phyloP scores from a whole-genome alignment of 2,797 vertebrate species.

The Zalophus californianus region DNA sequence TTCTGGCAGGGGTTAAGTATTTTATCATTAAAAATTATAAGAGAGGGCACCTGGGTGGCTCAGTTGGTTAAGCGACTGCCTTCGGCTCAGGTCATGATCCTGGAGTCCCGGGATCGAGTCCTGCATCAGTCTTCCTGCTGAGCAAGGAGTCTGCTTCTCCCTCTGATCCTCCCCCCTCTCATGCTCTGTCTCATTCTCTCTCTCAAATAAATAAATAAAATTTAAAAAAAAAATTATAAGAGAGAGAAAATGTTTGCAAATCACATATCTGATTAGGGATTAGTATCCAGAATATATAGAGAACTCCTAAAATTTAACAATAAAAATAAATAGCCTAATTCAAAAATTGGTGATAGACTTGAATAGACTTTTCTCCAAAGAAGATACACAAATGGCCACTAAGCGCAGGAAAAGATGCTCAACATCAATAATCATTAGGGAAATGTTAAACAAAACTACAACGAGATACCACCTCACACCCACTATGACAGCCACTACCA shows the following conservation, averaged over 20 bases:
- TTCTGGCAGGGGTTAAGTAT: not conserved
- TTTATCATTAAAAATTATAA: constrained; percentile 19
- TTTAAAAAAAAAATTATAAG: not conserved
- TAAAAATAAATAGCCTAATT: not conserved
- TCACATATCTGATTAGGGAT: not conserved
- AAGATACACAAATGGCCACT: not conserved
- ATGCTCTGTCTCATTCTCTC: too few relatives aligned
- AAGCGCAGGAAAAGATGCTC: not conserved
- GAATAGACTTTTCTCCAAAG: not conserved
- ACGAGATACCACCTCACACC: not conserved
- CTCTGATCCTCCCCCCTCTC: too few relatives aligned
- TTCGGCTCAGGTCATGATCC: too few relatives aligned
- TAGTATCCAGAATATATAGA: not conserved
- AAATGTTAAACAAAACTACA: not conserved
- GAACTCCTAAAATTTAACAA: not conserved
- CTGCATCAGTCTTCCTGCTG: too few relatives aligned
- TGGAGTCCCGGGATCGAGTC: too few relatives aligned
- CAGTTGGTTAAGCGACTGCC: too few relatives aligned
- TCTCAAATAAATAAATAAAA: too few relatives aligned
- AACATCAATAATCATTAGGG: not conserved
- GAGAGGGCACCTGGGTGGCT: not conserved
- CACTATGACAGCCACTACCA: not conserved
- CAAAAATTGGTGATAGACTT: not conserved
- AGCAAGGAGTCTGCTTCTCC: too few relatives aligned
- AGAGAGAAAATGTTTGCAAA: not conserved